phyloP scores from a whole-genome alignment of 2,113 vertebrate genomes.

The Microtus pennsylvanicus region DNA sequence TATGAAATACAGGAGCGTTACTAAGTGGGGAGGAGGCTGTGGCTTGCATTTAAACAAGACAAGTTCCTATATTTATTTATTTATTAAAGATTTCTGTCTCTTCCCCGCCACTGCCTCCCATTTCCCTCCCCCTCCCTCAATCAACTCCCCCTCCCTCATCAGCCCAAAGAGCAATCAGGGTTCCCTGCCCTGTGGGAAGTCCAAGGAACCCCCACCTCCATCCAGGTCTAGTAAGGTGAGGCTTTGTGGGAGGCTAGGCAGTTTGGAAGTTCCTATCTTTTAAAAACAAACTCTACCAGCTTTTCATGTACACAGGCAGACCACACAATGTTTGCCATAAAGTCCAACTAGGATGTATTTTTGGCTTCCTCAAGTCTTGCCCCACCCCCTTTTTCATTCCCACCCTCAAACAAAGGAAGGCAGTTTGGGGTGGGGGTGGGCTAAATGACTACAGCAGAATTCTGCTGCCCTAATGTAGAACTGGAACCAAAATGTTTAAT shows the following conservation, averaged over 20 bases:
- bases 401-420: conserved; percentile 55
- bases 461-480: conserved; percentile 66
- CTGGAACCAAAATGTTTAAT: conserved; percentile 72
- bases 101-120: no score
- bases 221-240: no score
- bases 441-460: conserved; percentile 62
- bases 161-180: no score
- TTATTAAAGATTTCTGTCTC: no score
- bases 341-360: conserved; percentile 59
- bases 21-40: conserved; percentile 12
- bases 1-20: conserved; percentile 22
- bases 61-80: conserved; percentile 1
- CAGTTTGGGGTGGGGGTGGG: neutral
- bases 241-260: no score
- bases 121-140: no score
- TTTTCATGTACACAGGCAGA: conserved; percentile 55
- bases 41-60: conserved; percentile 59
- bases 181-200: no score
- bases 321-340: conserved; percentile 68
- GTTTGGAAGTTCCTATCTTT: conserved; percentile 52
- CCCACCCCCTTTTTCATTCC: neutral
- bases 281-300: conserved; percentile 58
- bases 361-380: neutral
- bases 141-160: no score
- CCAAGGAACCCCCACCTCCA: no score